Conservation (phyloP, 1,140 invertebrate genomes). For the Musca vetustissima region DNA sequence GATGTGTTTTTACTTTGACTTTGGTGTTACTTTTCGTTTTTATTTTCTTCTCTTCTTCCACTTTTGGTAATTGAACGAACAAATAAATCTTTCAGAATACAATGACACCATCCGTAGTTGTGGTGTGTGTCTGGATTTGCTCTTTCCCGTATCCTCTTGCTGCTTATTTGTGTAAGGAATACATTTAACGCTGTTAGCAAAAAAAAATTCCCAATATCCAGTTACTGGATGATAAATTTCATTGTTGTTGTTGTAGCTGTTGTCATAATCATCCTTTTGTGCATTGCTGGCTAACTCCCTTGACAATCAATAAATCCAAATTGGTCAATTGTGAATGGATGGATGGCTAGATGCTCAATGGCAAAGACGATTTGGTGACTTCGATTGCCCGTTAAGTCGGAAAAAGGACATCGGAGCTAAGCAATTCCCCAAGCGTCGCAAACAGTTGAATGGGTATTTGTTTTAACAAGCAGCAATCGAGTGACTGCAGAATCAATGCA, state of each 20-base stretch:
- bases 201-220: slow-evolving; percentile 9
- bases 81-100: slow-evolving; percentile 10
- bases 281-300: too few species aligned
- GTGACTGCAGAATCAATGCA: not conserved
- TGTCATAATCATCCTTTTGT: too few species aligned
- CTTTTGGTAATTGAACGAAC: slow-evolving; percentile 3
- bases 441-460: not conserved
- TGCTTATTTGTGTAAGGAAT: not conserved
- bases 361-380: not conserved
- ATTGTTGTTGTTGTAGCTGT: not conserved
- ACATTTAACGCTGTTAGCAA: not conserved
- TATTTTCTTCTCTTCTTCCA: too few species aligned
- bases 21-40: too few species aligned
- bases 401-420: not conserved
- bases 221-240: slow-evolving; percentile 15
- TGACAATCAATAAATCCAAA: slow-evolving; percentile 2
- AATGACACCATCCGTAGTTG: too few species aligned
- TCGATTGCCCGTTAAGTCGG: not conserved
- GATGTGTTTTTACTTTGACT: too few species aligned
- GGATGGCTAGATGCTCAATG: too few species aligned
- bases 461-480: not conserved
- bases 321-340: slow-evolving; percentile 6
- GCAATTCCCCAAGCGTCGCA: slow-evolving; percentile 13
- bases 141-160: not conserved
- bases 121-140: not conserved